Base-by-base conservation (phyloP, 2,888 invertebrate species). In the Lagria hirta region DNA sequence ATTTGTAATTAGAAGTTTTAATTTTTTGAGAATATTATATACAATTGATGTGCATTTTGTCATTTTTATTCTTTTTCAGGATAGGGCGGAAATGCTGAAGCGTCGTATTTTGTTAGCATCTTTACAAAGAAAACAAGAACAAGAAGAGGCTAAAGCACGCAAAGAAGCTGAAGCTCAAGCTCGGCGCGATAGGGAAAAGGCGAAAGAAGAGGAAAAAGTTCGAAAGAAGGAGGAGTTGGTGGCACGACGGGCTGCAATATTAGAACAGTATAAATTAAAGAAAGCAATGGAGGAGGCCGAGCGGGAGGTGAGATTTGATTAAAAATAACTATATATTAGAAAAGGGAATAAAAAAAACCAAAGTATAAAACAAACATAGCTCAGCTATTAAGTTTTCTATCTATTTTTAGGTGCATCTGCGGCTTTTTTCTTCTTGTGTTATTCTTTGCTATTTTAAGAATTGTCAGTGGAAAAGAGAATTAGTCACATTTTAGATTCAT, bases 211-310 rank as follows among this genome's bases (percentile, higher is more conserved):
- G 68, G 80, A 85, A 68, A 79, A 89, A 74, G 75, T 80, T 60
- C 75, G 88, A 65, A 82, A 85, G 70, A 72, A 80, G 75, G 69
- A 88, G 61, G 94, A 95, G 63, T 95, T 96, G 70, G 85, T 85
- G 61, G 81, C 86, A n/a, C 77, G 94, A 45, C 75, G 95, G 38
- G 88, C 92, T 54, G 82, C 81, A 53, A 97, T 97, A 65, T 80
- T 95, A 58, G 92, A 93, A 65, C 90, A 93, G 71, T 91, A 96
- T 74, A 88, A 93, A 73, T 76, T 93, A 57, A 92, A 95, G 69
- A 96, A 96, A 73, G 89, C 90, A 38, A 83, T 90, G 49, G 93
- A 94, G 69, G 92, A 93, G 73, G 91, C 92, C 13, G 90, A 91
- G 70, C 73, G 88, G 66, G 90, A 90, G 78, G 88, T 87, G 58